phyloP scores from a whole-genome alignment of 1,140 invertebrate genomes.

The Euwallacea fornicatus region DNA sequence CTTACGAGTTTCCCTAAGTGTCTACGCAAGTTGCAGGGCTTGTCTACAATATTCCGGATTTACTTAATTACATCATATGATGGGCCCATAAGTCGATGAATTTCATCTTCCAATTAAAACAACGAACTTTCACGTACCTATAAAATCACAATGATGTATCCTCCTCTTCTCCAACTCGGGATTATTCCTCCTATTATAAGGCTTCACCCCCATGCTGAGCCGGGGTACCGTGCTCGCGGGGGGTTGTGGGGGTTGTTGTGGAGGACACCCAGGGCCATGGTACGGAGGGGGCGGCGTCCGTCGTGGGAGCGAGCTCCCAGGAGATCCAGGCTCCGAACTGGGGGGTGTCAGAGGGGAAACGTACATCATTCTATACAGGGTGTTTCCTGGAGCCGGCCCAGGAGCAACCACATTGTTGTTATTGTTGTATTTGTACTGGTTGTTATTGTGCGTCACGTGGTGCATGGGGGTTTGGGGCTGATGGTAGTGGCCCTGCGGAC shows the following conservation, averaged over 20 bases:
- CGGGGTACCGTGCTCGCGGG: conserved; percentile 43
- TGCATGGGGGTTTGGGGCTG: conserved; percentile 48
- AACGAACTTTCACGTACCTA: conserved; percentile 65
- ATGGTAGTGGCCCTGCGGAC: conserved; percentile 49
- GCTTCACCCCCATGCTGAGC: conserved; percentile 53
- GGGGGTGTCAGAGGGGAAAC: conserved; percentile 80
- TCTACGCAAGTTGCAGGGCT: no score
- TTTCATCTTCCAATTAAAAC: not conserved
- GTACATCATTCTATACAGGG: conserved; percentile 65
- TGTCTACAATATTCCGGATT: no score
- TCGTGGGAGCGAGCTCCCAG: conserved; percentile 61
- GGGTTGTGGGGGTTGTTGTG: conserved; percentile 53
- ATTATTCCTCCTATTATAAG: conserved; percentile 91
- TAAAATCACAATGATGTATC: conserved; percentile 94
- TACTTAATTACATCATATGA: no score
- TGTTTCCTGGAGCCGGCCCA: conserved; percentile 44
- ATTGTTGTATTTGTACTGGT: conserved; percentile 50
- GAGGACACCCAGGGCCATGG: conserved; percentile 57
- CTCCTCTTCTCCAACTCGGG: conserved; percentile 92
- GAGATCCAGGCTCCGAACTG: conserved; percentile 79
- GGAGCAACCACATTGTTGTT: conserved; percentile 52
- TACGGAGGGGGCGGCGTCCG: conserved; percentile 66
- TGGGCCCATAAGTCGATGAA: no score
- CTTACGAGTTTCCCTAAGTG: no score
- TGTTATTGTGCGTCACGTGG: conserved; percentile 47